Percentiles rank a stretch among this genome's conserved stretches.
phyloP scores from a whole-genome alignment of 1,140 invertebrate genomes.

The Rhyacophila brunnea region DNA sequence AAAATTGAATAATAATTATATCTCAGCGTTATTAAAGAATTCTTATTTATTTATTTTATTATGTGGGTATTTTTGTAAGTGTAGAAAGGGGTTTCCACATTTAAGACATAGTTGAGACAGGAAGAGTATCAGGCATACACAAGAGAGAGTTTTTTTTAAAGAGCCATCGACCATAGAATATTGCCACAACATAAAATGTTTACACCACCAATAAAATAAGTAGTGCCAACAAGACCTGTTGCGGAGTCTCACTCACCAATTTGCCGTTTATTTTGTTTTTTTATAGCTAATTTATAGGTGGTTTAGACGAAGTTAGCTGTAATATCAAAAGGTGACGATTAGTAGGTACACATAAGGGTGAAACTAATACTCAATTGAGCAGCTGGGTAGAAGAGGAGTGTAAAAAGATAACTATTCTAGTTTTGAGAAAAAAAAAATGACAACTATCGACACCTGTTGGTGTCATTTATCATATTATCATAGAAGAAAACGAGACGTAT shows the following conservation, averaged over 20 bases:
- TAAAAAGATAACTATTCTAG: background rate
- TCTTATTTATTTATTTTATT: no score
- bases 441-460: no score
- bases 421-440: background rate
- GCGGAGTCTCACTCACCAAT: slow-evolving; percentile 30
- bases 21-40: no score
- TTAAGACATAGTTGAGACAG: no score
- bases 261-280: slow-evolving; percentile 21
- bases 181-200: slow-evolving; percentile 21
- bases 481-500: no score
- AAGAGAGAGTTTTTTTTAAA: no score
- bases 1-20: no score
- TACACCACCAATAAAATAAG: slow-evolving; percentile 25
- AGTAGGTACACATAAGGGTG: slow-evolving; percentile 6
- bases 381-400: background rate
- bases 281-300: slow-evolving; percentile 16
- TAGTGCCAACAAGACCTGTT: slow-evolving; percentile 11
- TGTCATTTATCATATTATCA: no score
- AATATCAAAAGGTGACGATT: slow-evolving; percentile 34
- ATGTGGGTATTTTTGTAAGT: no score
- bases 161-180: background rate
- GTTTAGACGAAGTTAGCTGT: slow-evolving; percentile 35
- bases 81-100: no score
- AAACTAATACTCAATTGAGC: background rate
- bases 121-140: no score